phyloP scores from a whole-genome alignment of 1,140 invertebrate species.

The Pseudoatta argentina region DNA sequence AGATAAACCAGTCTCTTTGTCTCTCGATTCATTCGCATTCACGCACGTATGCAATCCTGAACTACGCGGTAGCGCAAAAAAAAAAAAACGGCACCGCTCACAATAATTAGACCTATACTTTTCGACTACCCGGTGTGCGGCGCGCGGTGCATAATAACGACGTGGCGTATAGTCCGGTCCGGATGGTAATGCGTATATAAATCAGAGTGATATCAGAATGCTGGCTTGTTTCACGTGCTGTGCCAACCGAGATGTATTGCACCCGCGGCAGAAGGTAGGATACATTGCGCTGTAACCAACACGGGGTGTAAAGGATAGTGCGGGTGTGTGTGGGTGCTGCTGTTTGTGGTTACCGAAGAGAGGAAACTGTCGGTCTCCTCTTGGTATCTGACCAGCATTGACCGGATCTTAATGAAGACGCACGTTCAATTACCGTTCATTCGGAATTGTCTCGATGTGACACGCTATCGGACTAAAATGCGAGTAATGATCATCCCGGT shows the following conservation, averaged over 20 bases:
- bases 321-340: constrained; percentile 8
- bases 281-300: not conserved
- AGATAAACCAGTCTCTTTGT: not conserved
- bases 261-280: constrained; percentile 45
- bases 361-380: constrained; percentile 55
- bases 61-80: not conserved
- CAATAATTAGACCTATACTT: constrained; percentile 37
- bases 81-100: not conserved
- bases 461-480: constrained; percentile 10
- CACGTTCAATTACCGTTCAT: constrained; percentile 70
- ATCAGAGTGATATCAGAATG: constrained; percentile 75
- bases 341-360: constrained; percentile 67
- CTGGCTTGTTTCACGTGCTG: constrained; percentile 70
- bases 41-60: not conserved
- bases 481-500: not conserved
- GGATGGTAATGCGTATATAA: constrained; percentile 77
- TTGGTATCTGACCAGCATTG: constrained; percentile 30
- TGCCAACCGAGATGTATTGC: constrained; percentile 73
- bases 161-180: constrained; percentile 59
- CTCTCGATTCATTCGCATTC: not conserved
- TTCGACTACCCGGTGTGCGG: constrained; percentile 17
- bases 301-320: not conserved
- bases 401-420: constrained; percentile 69
- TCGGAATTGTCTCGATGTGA: constrained; percentile 11
- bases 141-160: constrained; percentile 67